Base-by-base conservation (phyloP, 2,888 invertebrate genomes). In the Balanococcus diminutus region DNA sequence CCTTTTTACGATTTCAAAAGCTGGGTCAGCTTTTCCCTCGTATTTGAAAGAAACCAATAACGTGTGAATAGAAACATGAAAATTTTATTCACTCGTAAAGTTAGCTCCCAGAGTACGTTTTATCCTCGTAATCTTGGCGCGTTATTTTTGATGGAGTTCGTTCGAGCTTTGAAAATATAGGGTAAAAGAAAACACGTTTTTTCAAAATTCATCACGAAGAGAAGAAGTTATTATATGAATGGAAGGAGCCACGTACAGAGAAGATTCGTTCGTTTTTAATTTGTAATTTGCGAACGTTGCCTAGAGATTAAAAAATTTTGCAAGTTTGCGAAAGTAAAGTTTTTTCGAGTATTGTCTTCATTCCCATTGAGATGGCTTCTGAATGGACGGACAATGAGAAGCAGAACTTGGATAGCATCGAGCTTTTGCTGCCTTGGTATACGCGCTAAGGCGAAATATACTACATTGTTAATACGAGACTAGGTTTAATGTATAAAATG, bases 401-500 rank as follows among this genome's bases (percentile, higher is more conserved):
- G 28, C 14, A 67, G 67, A 67, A 67, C n/a, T 46, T 1, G 16
- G n/a, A 25, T 25, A 9, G 28, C 5, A 19, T 28, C 28, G 28
- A 28, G 16, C 28, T 9, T 67, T 28, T 67, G n/a, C n/a, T 16
- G 28, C 16, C 28, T 14, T 8, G 56, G 4, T 56, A 56, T 22
- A 22, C 51, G 28, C 67, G 16, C 16, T 8, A 28, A 67, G n/a
- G n/a, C n/a, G n/a, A n/a, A n/a, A n/a, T n/a, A 67, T 28, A 67
- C 16, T 67, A 67, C 67, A 67, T 67, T 67, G 67, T 67, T 67
- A 67, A 67, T 67, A 67, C 67, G 25, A 25, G 28, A 67, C 28
- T 67, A 28, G 28, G 28, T 67, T 67, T 67, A 67, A 67, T 79
- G 36, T 79, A 79, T 79, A 79, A 79, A 79, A 79, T 19, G 75